Conservation (phyloP, 2,113 vertebrate genomes). For the Chionomys nivalis region DNA sequence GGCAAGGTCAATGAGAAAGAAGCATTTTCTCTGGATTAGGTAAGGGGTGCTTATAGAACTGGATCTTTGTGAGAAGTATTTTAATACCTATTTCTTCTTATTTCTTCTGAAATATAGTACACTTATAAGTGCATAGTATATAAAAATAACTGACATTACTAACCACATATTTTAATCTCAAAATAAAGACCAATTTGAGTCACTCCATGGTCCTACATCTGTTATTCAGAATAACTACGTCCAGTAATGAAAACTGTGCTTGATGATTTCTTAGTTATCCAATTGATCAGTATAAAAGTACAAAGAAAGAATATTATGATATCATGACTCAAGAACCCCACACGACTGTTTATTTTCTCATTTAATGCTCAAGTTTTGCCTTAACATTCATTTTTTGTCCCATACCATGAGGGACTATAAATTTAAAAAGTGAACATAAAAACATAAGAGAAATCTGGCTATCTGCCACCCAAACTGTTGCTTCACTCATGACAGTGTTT, state of each 20-base stretch:
- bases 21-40: neutral
- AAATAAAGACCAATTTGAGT: neutral
- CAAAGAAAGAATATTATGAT: neutral
- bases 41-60: neutral
- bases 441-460: neutral
- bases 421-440: neutral
- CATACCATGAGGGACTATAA: neutral
- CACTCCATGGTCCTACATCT: accelerated
- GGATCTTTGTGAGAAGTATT: neutral
- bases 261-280: neutral
- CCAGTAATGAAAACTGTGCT: neutral
- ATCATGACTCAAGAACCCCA: neutral
- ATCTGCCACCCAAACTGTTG: neutral
- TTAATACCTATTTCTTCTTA: neutral
- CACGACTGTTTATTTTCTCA: neutral
- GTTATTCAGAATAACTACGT: neutral
- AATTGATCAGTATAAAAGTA: neutral
- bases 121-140: neutral
- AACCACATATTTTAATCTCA: neutral
- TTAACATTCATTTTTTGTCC: neutral
- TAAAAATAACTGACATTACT: neutral
- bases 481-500: accelerated
- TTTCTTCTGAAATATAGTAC: neutral
- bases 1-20: neutral
- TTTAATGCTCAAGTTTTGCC: neutral